Conservation (phyloP, 2,797 vertebrate genomes). For the Parauchenoglanis punctatus region DNA sequence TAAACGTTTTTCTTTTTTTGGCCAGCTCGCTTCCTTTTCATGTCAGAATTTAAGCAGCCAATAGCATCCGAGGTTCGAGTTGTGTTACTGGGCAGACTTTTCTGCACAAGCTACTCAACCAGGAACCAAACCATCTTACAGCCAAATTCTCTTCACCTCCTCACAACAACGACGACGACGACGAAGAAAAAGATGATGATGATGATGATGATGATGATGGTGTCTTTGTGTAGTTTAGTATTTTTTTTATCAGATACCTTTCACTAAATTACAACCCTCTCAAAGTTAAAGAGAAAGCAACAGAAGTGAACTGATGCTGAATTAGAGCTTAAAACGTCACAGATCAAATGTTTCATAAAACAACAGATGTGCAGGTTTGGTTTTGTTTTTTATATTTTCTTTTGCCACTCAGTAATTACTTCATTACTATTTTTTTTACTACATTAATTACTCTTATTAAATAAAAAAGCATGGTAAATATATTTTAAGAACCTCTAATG, state of each 20-base stretch:
- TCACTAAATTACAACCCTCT: not conserved
- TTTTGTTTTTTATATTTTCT: not conserved
- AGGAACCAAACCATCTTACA: not conserved
- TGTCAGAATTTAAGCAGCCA: constrained; percentile 88
- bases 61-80: constrained; percentile 83
- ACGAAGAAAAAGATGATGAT: not conserved
- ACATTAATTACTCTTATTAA: not conserved
- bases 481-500: not conserved
- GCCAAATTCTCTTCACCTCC: not conserved
- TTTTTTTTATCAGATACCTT: not conserved
- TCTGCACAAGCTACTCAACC: constrained; percentile 6
- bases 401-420: not conserved
- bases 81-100: constrained; percentile 96
- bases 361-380: not conserved
- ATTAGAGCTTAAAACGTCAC: not conserved
- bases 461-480: not conserved
- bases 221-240: not conserved
- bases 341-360: not conserved
- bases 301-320: not conserved
- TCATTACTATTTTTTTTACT: not conserved
- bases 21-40: constrained; percentile 81
- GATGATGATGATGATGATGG: too few relatives aligned
- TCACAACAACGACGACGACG: not conserved
- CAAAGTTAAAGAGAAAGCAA: not conserved
- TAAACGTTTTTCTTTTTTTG: constrained; percentile 80